These are phyloP conservation scores for Coreius guichenoti DNA, from an alignment of 2,797 vertebrate species.

Conservation along the genomic window DNA sequence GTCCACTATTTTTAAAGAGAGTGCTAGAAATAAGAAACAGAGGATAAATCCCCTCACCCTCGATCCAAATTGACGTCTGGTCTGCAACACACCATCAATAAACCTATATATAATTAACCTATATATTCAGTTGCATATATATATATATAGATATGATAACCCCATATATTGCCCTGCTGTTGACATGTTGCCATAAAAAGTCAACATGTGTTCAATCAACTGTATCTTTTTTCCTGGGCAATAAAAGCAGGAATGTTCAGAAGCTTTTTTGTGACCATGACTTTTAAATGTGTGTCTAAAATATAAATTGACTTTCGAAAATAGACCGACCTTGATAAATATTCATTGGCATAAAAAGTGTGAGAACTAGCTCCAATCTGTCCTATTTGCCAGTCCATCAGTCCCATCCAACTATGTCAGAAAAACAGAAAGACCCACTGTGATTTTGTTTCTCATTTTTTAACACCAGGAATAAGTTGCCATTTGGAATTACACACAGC, in stretches of 20 bases:
- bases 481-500: neutral
- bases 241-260: neutral
- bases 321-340: neutral
- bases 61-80: neutral
- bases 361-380: neutral
- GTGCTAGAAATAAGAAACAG: conserved; percentile 25
- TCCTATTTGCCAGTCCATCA: neutral
- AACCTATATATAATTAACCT: neutral
- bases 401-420: neutral
- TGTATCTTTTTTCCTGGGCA: neutral
- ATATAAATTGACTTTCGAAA: neutral
- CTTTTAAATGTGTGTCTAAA: neutral
- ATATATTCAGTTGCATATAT: too few relatives aligned
- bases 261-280: neutral
- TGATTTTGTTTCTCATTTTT: neutral
- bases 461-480: neutral
- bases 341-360: neutral
- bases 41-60: neutral
- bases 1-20: conserved; percentile 47
- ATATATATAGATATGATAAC: too few relatives aligned
- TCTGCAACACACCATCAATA: neutral
- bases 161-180: too few relatives aligned
- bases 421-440: neutral
- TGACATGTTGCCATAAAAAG: neutral
- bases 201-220: neutral